A percentile compares a stretch with the other conserved stretches of the same genome.
Conservation (phyloP, 2,888 invertebrate species). For the Schizotus pectinicornis region DNA sequence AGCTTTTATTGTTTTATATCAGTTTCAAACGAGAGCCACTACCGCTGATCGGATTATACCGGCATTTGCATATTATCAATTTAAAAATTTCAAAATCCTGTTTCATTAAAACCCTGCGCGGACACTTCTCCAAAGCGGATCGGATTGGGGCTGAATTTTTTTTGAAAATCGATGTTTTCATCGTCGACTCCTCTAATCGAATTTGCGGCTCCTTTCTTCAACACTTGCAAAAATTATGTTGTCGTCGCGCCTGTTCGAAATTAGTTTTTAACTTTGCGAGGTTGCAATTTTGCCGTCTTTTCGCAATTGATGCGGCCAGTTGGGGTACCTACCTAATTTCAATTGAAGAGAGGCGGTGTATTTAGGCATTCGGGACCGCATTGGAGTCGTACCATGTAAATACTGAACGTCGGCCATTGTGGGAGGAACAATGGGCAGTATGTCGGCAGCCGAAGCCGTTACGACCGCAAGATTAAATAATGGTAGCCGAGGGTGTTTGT, state of each 20-base stretch:
- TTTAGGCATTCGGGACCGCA: background rate
- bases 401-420: slow-evolving; percentile 3
- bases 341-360: background rate
- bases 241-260: too few species aligned
- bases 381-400: slow-evolving; percentile 1
- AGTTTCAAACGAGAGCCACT: slow-evolving; percentile 25
- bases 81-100: slow-evolving; percentile 21
- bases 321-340: too few species aligned
- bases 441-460: slow-evolving; percentile 5
- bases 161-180: too few species aligned
- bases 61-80: slow-evolving; percentile 26
- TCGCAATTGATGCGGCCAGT: too few species aligned
- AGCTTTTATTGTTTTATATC: slow-evolving; percentile 21
- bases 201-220: background rate
- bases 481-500: slow-evolving; percentile 27
- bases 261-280: too few species aligned
- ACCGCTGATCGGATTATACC: slow-evolving; percentile 26
- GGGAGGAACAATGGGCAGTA: slow-evolving; percentile 14
- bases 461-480: slow-evolving; percentile 29
- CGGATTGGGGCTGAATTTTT: background rate
- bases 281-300: background rate
- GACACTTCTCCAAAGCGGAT: background rate
- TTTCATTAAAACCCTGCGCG: background rate
- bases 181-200: too few species aligned
- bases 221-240: background rate